Percentiles rank a stretch among this genome's conserved stretches.
Evolutionary conservation across 2,113 vertebrate species (phyloP).

Genomic region (Melanotaenia duboulayi): DNA sequence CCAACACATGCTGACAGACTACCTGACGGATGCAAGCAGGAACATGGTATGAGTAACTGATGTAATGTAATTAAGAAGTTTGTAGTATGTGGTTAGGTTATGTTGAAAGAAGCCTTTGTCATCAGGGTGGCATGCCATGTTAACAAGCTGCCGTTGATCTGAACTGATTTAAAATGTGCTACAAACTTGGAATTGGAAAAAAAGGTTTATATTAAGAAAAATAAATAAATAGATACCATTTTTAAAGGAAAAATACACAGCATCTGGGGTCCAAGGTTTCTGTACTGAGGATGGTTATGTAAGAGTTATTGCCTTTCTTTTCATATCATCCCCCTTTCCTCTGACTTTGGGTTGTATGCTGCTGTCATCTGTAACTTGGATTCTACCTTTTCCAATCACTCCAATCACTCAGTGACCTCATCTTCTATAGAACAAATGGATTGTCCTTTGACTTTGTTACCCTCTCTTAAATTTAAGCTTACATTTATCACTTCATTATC

Average conservation of each 20-base stretch:
- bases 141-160: too few species aligned
- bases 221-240: neutral
- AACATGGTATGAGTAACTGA: too few species aligned
- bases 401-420: slow-evolving; percentile 41
- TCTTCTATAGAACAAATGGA: slow-evolving; percentile 49
- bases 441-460: slow-evolving; percentile 53
- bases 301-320: neutral
- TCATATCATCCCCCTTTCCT: neutral
- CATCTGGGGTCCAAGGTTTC: neutral
- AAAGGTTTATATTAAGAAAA: neutral
- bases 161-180: too few species aligned
- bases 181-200: neutral
- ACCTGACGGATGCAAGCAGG: too few species aligned
- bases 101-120: too few species aligned
- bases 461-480: slow-evolving; percentile 44
- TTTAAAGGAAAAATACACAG: neutral
- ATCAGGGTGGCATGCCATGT: too few species aligned
- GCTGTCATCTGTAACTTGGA: slow-evolving; percentile 26
- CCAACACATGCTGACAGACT: too few species aligned
- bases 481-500: slow-evolving; percentile 65
- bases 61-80: too few species aligned
- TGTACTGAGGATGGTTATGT: neutral
- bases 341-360: neutral
- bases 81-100: too few species aligned
- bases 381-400: slow-evolving; percentile 45